phyloP scores from a whole-genome alignment of 2,888 invertebrate species.

The Cryptocephalus moraei region DNA sequence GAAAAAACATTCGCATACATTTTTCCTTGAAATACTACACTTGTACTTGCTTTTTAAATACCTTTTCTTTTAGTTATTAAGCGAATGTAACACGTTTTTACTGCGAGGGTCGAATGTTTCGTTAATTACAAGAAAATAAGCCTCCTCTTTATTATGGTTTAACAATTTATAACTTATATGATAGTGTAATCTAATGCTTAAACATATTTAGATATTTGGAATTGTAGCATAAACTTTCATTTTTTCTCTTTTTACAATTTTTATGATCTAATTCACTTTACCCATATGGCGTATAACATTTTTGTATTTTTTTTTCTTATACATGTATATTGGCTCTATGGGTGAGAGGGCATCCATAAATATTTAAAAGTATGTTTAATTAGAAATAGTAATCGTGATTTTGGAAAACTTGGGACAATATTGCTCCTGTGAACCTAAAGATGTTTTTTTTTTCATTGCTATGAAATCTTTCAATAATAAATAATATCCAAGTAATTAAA shows the following conservation, averaged over 20 bases:
- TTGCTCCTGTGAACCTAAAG: slow-evolving; percentile 15
- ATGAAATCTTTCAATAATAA: slow-evolving; percentile 2
- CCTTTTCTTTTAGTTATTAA: slow-evolving; percentile 16
- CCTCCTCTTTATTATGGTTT: slow-evolving; percentile 12
- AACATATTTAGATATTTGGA: slow-evolving; percentile 29
- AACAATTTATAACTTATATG: slow-evolving; percentile 17
- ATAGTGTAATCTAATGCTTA: slow-evolving; percentile 26
- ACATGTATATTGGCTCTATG: slow-evolving; percentile 36
- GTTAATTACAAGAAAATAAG: slow-evolving; percentile 1
- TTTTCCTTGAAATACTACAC: slow-evolving; percentile 7
- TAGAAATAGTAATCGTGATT: slow-evolving; percentile 30
- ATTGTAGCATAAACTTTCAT: slow-evolving; percentile 20
- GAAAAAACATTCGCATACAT: slow-evolving; percentile 9
- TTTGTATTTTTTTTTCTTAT: slow-evolving; percentile 29
- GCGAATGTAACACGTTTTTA: slow-evolving; percentile 15
- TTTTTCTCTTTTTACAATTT: slow-evolving; percentile 18
- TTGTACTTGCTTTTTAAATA: slow-evolving; percentile 4
- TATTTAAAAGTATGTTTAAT: slow-evolving; percentile 18
- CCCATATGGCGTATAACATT: slow-evolving; percentile 23
- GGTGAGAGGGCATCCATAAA: slow-evolving; percentile 34
- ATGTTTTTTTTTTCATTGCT: slow-evolving; percentile 2
- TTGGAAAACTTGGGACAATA: slow-evolving; percentile 31
- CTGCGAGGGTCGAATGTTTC: slow-evolving; percentile 12
- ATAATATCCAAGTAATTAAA: not conserved
- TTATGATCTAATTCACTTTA: slow-evolving; percentile 18